These are phyloP conservation scores for Larimichthys crocea DNA, from an alignment of 2,113 vertebrate genomes.

Conservation along the genomic window DNA sequence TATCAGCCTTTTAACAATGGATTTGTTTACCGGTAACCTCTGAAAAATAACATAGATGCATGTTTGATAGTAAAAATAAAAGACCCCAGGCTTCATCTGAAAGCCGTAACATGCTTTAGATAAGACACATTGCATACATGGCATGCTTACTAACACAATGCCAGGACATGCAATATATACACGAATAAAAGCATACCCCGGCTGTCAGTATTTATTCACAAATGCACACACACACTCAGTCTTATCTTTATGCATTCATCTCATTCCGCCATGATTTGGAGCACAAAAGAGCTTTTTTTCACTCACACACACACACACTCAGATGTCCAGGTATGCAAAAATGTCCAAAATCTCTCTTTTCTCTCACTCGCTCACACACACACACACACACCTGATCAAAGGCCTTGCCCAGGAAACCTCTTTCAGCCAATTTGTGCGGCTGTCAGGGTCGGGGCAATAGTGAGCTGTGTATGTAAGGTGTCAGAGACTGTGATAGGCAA, in stretches of 20 bases:
- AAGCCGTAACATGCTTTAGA: constrained; percentile 8
- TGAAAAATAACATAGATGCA: constrained; percentile 24
- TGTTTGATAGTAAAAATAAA: constrained; percentile 41
- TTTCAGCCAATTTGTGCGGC: constrained; percentile 84
- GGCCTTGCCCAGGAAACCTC: constrained; percentile 76
- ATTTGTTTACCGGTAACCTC: constrained; percentile 51
- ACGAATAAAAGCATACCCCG: background rate
- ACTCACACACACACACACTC: constrained; percentile 41
- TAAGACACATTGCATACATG: constrained; percentile 10
- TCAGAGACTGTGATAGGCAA: constrained; percentile 81
- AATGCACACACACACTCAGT: constrained; percentile 42
- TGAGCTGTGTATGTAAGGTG: constrained; percentile 78
- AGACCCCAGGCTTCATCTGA: constrained; percentile 8
- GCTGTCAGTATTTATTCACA: constrained; percentile 11
- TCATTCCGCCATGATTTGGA: constrained; percentile 34
- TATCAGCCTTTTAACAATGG: constrained; percentile 29
- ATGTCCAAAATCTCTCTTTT: constrained; percentile 33
- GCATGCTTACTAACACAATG: constrained; percentile 11
- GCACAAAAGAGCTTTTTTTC: constrained; percentile 36
- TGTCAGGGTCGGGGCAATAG: constrained; percentile 79
- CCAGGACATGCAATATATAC: background rate
- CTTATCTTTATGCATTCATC: constrained; percentile 32
- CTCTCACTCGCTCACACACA: constrained; percentile 46
- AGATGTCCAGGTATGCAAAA: constrained; percentile 52
- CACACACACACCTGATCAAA: constrained; percentile 76